A percentile compares a stretch with the other conserved stretches of the same genome.
Conservation (phyloP, 2,888 invertebrate species). For the Brenthis hecate region DNA sequence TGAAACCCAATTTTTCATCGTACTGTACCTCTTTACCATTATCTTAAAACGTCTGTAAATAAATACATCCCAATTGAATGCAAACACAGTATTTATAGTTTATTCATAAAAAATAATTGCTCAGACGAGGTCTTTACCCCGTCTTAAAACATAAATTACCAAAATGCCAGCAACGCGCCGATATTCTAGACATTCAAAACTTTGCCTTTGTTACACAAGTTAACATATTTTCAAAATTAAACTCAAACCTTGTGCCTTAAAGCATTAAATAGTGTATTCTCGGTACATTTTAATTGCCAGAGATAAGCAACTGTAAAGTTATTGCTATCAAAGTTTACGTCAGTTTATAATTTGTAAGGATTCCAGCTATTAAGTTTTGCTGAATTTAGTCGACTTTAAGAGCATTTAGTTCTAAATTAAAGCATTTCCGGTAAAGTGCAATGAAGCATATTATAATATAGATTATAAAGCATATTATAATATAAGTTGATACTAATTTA, state of each 20-base stretch:
- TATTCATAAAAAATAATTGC: constrained; percentile 36
- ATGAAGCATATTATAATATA: too few relatives aligned
- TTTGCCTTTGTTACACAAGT: constrained; percentile 40
- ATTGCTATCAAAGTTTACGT: constrained; percentile 40
- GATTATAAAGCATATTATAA: too few relatives aligned
- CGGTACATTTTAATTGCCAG: constrained; percentile 37
- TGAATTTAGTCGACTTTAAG: neutral
- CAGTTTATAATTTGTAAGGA: constrained; percentile 46
- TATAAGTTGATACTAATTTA: too few relatives aligned
- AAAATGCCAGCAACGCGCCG: constrained; percentile 57
- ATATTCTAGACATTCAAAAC: constrained; percentile 53
- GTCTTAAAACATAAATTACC: constrained; percentile 51
- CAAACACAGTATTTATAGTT: constrained; percentile 11
- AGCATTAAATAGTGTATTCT: constrained; percentile 17
- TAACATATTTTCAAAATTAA: constrained; percentile 46
- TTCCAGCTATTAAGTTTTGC: constrained; percentile 31
- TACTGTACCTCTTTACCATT: neutral
- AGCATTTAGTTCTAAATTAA: neutral
- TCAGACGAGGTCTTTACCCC: constrained; percentile 52
- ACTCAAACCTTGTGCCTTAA: constrained; percentile 44
- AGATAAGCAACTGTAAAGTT: constrained; percentile 35
- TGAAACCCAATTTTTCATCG: neutral
- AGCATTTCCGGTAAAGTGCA: too few relatives aligned
- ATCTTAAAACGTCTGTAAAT: neutral
- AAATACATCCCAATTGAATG: constrained; percentile 3